phyloP scores from a whole-genome alignment of 1,140 invertebrate genomes.

The Reticulitermes speratus region DNA sequence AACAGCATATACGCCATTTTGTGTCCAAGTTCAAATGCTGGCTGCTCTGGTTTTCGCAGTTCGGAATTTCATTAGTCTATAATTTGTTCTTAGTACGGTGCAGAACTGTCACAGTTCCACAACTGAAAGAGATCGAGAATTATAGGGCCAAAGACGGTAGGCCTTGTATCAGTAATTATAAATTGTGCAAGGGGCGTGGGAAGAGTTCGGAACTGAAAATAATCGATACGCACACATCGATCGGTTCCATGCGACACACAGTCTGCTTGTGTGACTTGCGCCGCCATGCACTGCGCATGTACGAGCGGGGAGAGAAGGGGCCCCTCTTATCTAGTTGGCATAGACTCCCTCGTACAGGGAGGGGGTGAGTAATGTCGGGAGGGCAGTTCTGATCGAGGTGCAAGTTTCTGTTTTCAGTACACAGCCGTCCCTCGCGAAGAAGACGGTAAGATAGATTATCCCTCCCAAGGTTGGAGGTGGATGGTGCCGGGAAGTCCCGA shows the following conservation, averaged over 20 bases:
- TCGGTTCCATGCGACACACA: neutral
- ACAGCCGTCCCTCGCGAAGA: slow-evolving; percentile 16
- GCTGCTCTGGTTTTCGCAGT: neutral
- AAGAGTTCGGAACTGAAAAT: neutral
- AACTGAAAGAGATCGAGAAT: neutral
- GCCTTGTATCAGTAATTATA: neutral
- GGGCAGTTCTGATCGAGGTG: neutral
- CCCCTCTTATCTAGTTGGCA: neutral
- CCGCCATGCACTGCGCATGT: neutral
- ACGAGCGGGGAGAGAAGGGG: neutral
- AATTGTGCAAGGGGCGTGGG: neutral
- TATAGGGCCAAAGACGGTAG: neutral
- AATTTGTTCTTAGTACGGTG: neutral
- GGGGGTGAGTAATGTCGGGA: neutral
- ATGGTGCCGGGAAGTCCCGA: neutral
- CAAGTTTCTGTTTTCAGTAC: neutral
- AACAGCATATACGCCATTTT: neutral
- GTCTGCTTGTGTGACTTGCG: neutral
- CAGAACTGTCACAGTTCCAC: neutral
- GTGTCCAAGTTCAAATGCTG: neutral
- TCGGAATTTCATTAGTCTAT: neutral
- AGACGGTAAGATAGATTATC: neutral
- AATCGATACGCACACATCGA: slow-evolving; percentile 18
- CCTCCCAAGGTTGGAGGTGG: neutral
- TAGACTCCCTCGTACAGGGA: neutral